Base-by-base conservation (phyloP, 1,140 invertebrate genomes). In the Apocrypta bakeri region DNA sequence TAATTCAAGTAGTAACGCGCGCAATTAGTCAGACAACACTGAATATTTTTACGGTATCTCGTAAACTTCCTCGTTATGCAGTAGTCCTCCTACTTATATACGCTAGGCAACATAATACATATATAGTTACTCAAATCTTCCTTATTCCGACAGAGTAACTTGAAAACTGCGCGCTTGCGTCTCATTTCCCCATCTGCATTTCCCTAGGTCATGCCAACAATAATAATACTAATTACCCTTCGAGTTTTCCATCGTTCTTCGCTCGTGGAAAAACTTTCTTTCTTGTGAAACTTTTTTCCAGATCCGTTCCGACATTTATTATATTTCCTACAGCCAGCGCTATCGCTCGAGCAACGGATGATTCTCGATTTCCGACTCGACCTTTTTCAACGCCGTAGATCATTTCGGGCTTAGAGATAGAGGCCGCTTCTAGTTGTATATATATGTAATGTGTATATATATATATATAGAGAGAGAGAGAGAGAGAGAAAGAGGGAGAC, bases 321-420 rank as follows among this genome's bases (percentile, higher is more conserved):
- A 66, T 66, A 66, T 66, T 66, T 66, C 63, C 63, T 25, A 27
- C n/a, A 37, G 33, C 63, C 63, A 9, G 24, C 25, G 24, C 25
- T 66, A 66, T 66, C 76, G 2, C 64, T 37, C 68, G 25, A 14
- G 37, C 24, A 25, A 17, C 64, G 64, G 77, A 71, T 56, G 77
- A 79, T 79, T 79, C 66, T 71, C 66, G 66, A 79, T 79, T 71
- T 79, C 42, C 66, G 66, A 79, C 66, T 56, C 77, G 0, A 27
- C 25, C 31, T 48, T 56, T 24, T 29, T 27, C 27, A 8, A 9
- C 37, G 24, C 31, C 77, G 14, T 79, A 79, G 64, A 79, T 79
- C 66, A 79, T 71, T 79, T 79, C 37, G 77, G 27, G 27, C 21
- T 40, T 7, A 25, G 24, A 78, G 63, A 78, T 78, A 78, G 61